Evolutionary conservation across 2,888 invertebrate species (phyloP).

Genomic region (Trilocha varians): DNA sequence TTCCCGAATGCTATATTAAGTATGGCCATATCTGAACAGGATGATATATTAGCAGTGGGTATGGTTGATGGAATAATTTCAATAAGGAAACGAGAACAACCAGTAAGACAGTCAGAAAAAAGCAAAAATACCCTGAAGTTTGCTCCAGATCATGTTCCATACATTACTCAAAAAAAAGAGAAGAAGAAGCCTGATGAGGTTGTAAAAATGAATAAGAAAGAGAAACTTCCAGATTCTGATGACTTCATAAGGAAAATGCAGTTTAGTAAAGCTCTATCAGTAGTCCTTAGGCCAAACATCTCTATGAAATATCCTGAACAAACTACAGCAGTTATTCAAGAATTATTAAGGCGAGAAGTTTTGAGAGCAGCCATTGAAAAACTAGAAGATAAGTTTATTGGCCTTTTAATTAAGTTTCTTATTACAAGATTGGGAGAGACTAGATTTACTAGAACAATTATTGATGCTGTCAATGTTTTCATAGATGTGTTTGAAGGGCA

Average conservation of each 20-base stretch:
- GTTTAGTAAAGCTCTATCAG: conserved; percentile 84
- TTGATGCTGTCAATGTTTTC: conserved; percentile 82
- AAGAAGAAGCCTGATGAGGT: conserved; percentile 61
- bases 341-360: conserved; percentile 87
- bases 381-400: conserved; percentile 77
- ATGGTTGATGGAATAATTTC: conserved; percentile 95
- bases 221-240: conserved; percentile 76
- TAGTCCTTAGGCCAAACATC: conserved; percentile 76
- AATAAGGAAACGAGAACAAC: conserved; percentile 83
- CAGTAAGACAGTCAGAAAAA: conserved; percentile 43
- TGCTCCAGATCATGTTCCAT: conserved; percentile 59
- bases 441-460: conserved; percentile 81
- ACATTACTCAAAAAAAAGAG: conserved; percentile 8
- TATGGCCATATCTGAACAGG: conserved; percentile 81
- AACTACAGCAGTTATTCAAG: conserved; percentile 87
- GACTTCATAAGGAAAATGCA: conserved; percentile 83
- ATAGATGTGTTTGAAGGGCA: conserved; percentile 82
- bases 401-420: conserved; percentile 82
- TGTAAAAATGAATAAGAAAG: conserved; percentile 30
- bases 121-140: conserved; percentile 61
- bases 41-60: conserved; percentile 91
- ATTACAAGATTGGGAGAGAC: conserved; percentile 80
- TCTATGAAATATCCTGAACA: conserved; percentile 80
- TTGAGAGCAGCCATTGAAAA: conserved; percentile 83
- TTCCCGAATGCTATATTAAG: conserved; percentile 94